Evolutionary conservation across 1,140 invertebrate genomes (phyloP), one percentile per base, ranked within the genome.

Genomic region (Neuroterus valhalla): DNA sequence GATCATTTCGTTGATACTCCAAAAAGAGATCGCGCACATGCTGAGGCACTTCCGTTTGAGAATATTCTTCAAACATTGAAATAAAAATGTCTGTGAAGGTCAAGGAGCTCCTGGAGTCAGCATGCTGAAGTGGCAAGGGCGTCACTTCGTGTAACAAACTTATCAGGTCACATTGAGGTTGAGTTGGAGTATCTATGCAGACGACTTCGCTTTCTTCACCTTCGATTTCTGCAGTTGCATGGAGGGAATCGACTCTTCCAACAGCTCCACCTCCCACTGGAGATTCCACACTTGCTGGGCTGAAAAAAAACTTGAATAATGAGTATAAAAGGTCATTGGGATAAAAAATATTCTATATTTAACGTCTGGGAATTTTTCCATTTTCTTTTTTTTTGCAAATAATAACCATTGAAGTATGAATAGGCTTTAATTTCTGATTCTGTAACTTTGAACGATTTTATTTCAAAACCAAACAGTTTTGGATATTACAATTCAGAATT

Each of bases 191-290:
- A 75, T 95, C 94, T 21, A 94, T 93, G 31, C 91, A 92, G 10
- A 94, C 92, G 1, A 93, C 90, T 86, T 94, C 93, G 42, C 91
- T 92, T 83, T 94, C 93, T 67, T 93, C 92, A 12, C 91, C 93
- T 84, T 94, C 94, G 31, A 94, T 94, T 89, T 94, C 94, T 0
- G 94, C 94, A 10, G 92, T 92, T 23, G 93, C 92, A 19, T 90
- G 87, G 3, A 92, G 91, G 0, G 92, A 92, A 77, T 92, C 91
- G 45, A 91, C 78, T 67, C 83, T 87, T 67, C 88, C 92, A 11
- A 92, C 92, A 11, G 90, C 93, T 45, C 91, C 92, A 43, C 86
- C 86, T 68, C 87, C 87, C 4, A 89, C 77, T 12, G 88, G 88
- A 19, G 87, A 88, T 31, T 90, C 89, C 17, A 90, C 75, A 48